Evolutionary conservation across 2,113 vertebrate species (phyloP), one percentile per base, ranked within the genome.

Genomic region (Lycocorax pyrrhopterus): DNA sequence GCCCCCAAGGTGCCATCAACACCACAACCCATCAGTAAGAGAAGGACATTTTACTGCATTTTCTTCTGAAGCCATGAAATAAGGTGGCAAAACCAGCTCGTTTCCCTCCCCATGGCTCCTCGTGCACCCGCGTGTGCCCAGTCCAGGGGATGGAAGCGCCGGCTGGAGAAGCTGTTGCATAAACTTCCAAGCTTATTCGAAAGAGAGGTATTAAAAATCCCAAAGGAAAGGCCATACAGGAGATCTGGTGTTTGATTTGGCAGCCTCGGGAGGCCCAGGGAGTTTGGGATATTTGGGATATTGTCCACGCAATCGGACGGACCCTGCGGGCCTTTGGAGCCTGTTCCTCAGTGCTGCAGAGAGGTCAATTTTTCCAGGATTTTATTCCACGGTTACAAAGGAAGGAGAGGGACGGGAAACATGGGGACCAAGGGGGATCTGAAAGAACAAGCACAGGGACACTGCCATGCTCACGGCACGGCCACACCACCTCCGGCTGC

Each of bases 371-470:
- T 43, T 39, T 14, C 11, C 44, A 64, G 68, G 10, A 7, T 77
- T 69, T 13, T 75, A 14, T 59, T 77, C 77, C 71, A 83, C 12
- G 59, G 89, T 22, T 21, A 73, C 29, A 73, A 29, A 55, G 92
- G 77, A n/a, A 92, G 66, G 64, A 43, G 68, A 90, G 85, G 81
- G 71, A 51, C 1, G 72, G 84, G 78, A 13, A 56, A 91, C 72
- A 62, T 2, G 0, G 51, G 83, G 93, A 47, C 77, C 30, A 59
- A 72, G 0, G 1, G 89, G 78, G 76, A 51, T 87, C 62, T 59
- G 59, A 55, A 80, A 56, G 76, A 51, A 94, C 73, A 68, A 91
- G 91, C 86, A 90, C 87, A 87, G 75, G 64, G 81, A 73, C 89
- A 81, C 52, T 0, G 10, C 80, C 47, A 2, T 13, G 88, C 89